Evolutionary conservation across 2,888 invertebrate species (phyloP).

Genomic region (Candidula unifasciata): DNA sequence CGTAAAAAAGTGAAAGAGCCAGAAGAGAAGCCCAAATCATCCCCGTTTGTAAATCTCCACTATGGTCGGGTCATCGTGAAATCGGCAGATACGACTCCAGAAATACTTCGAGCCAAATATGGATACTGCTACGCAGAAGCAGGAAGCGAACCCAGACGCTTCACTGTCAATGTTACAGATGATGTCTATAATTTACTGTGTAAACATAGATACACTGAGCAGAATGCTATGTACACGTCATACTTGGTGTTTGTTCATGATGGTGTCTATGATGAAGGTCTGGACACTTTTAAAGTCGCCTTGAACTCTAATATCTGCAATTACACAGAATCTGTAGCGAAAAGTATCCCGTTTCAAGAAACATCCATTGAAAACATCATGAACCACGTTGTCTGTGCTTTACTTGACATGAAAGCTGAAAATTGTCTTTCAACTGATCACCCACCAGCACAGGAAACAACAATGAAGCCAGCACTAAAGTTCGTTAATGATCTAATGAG

Average conservation of each 20-base stretch:
- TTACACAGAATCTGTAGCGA: constrained; percentile 11
- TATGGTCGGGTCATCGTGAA: constrained; percentile 41
- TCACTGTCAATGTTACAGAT: constrained; percentile 54
- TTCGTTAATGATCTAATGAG: background rate
- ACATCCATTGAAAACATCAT: constrained; percentile 38
- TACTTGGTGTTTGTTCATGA: constrained; percentile 51
- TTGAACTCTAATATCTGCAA: constrained; percentile 46
- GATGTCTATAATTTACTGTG: constrained; percentile 35
- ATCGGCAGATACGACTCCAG: constrained; percentile 40
- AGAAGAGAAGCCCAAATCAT: background rate
- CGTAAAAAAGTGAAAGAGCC: background rate
- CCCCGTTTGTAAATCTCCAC: background rate
- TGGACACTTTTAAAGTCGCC: constrained; percentile 47
- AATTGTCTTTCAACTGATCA: background rate
- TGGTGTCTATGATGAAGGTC: constrained; percentile 48
- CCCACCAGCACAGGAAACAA: no score
- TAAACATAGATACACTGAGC: background rate
- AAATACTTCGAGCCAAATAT: constrained; percentile 47
- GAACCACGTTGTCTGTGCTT: constrained; percentile 20
- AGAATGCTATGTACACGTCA: constrained; percentile 34
- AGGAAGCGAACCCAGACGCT: constrained; percentile 53
- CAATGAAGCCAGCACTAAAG: background rate
- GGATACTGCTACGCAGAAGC: constrained; percentile 53
- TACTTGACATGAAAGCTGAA: constrained; percentile 35
- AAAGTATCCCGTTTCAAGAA: constrained; percentile 27